phyloP scores from a whole-genome alignment of 2,113 vertebrate species.

The Cavia porcellus region DNA sequence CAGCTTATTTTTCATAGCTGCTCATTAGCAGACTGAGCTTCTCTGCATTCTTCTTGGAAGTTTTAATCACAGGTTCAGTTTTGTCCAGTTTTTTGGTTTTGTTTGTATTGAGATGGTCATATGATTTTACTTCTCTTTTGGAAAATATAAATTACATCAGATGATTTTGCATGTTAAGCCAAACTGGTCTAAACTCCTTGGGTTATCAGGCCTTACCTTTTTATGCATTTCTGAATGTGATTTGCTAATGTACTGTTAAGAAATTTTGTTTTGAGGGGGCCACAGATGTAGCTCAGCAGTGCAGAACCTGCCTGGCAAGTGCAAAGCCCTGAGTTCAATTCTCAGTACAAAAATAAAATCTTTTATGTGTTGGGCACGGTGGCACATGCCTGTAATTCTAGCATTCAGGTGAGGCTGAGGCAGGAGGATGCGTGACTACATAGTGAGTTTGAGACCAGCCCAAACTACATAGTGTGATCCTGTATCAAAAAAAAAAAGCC shows the following conservation, averaged over 20 bases:
- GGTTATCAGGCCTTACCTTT: background rate
- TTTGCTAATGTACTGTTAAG: background rate
- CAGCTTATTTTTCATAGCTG: background rate
- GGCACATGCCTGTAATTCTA: background rate
- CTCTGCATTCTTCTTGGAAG: background rate
- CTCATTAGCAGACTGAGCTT: background rate
- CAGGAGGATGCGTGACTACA: background rate
- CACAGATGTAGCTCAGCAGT: too few relatives aligned
- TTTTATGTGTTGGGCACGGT: background rate
- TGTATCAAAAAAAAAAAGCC: background rate
- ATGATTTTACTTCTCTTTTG: background rate
- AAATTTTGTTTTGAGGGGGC: background rate
- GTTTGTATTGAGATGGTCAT: background rate
- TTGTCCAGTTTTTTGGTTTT: background rate
- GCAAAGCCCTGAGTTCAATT: too few relatives aligned
- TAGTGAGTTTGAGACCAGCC: background rate
- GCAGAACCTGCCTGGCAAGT: too few relatives aligned
- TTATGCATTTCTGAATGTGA: background rate
- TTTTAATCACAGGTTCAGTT: slow-evolving; percentile 1
- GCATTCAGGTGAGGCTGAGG: background rate
- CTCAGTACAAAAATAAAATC: too few relatives aligned
- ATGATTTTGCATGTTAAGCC: background rate
- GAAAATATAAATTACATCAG: background rate
- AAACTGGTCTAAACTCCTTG: background rate
- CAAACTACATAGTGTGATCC: background rate